Percentiles rank a stretch among this genome's conserved stretches.
Evolutionary conservation across 2,888 invertebrate species (phyloP).

Genomic region (Eueremaeus valkanovi): DNA sequence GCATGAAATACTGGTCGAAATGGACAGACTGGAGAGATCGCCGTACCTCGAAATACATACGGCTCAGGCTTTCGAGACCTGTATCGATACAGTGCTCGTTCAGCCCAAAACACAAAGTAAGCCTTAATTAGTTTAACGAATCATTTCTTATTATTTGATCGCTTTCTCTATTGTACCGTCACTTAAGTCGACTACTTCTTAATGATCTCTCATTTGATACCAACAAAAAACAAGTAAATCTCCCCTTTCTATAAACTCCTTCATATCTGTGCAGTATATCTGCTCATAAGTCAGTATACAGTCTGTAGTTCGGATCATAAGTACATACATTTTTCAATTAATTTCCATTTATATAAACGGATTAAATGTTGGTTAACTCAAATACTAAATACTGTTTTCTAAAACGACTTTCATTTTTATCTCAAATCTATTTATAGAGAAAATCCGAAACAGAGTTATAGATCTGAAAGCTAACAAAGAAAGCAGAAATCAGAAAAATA

Average conservation of each 20-base stretch:
- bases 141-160: not conserved
- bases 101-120: conserved; percentile 39
- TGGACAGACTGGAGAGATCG: conserved; percentile 40
- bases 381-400: no score
- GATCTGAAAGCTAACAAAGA: no score
- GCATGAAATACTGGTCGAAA: conserved; percentile 25
- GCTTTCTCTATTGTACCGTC: not conserved
- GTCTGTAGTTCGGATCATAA: no score
- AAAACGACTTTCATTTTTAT: no score
- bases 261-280: no score
- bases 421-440: no score
- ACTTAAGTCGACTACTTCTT: not conserved
- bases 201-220: not conserved
- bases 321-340: no score
- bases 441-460: no score
- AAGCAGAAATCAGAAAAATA: no score
- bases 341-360: no score
- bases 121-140: conserved; percentile 29
- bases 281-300: no score
- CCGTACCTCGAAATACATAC: conserved; percentile 42
- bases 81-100: conserved; percentile 43
- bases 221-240: not conserved
- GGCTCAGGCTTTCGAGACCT: conserved; percentile 44
- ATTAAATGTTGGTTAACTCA: no score
- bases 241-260: not conserved